A percentile compares a stretch with the other conserved stretches of the same genome.
phyloP scores from a whole-genome alignment of 2,888 invertebrate species.

The Actias luna region DNA sequence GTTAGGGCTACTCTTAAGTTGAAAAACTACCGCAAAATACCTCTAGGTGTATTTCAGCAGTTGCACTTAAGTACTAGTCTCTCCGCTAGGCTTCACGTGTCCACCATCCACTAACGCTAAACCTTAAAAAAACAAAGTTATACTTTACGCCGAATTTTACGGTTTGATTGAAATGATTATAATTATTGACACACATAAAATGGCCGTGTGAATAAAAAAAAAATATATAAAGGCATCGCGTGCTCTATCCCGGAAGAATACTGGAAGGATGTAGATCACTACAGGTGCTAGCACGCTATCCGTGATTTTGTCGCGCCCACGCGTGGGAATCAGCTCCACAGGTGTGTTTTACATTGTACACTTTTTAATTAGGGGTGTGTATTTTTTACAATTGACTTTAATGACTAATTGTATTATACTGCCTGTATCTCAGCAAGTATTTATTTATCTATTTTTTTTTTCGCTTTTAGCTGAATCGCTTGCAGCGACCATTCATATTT shows the following conservation, averaged over 20 bases:
- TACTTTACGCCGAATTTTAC: too few species aligned
- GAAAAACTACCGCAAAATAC: too few species aligned
- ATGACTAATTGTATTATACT: background rate
- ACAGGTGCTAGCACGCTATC: conserved; percentile 29
- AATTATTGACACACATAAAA: too few species aligned
- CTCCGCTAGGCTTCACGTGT: too few species aligned
- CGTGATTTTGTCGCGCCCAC: conserved; percentile 28
- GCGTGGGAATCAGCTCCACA: conserved; percentile 31
- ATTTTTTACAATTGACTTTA: conserved; percentile 5
- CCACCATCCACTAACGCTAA: too few species aligned
- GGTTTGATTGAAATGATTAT: too few species aligned
- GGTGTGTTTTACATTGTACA: conserved; percentile 18
- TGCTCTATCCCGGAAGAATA: background rate
- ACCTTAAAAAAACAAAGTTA: too few species aligned
- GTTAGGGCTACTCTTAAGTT: too few species aligned
- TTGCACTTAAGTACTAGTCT: too few species aligned
- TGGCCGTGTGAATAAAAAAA: background rate
- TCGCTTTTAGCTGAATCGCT: too few species aligned
- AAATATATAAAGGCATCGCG: background rate
- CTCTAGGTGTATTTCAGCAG: too few species aligned
- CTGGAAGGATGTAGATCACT: background rate
- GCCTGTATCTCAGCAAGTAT: background rate
- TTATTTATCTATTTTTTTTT: background rate
- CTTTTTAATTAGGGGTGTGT: conserved; percentile 14
- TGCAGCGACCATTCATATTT: too few species aligned